Evolutionary conservation across 2,797 vertebrate genomes (phyloP).

Genomic region (Sebastes jordani): DNA sequence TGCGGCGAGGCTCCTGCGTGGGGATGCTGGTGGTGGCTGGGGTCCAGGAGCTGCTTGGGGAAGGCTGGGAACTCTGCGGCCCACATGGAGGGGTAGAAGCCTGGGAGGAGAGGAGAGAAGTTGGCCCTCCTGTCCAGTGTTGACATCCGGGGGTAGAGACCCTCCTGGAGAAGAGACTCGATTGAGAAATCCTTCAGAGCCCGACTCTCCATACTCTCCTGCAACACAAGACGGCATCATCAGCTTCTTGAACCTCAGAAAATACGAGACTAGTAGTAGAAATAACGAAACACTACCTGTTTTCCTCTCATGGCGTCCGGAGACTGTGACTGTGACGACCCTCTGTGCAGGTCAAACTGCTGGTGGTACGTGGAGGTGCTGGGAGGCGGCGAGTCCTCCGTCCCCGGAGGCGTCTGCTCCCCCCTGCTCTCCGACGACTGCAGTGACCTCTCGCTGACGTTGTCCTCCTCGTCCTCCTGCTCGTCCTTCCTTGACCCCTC

Average conservation of each 20-base stretch:
- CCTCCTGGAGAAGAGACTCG: conserved; percentile 94
- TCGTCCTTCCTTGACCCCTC: conserved; percentile 84
- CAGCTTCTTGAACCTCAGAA: not conserved
- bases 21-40: conserved; percentile 63
- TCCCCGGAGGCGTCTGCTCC: conserved; percentile 65
- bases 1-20: conserved; percentile 50
- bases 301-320: conserved; percentile 71
- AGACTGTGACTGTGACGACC: conserved; percentile 78
- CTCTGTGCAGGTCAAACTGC: conserved; percentile 57
- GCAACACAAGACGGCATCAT: conserved; percentile 44
- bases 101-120: conserved; percentile 89
- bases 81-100: conserved; percentile 95
- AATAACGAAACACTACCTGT: conserved; percentile 56
- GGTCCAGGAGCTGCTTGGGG: conserved; percentile 87
- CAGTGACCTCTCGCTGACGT: conserved; percentile 84
- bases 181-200: conserved; percentile 95
- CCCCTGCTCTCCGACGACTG: conserved; percentile 84
- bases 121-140: conserved; percentile 87
- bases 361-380: conserved; percentile 84
- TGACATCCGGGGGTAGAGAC: conserved; percentile 90
- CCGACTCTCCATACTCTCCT: conserved; percentile 84
- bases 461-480: conserved; percentile 86
- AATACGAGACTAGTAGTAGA: not conserved
- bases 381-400: conserved; percentile 80
- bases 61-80: conserved; percentile 89